These are phyloP conservation scores for Psilopogon haemacephalus DNA, from an alignment of 2,113 vertebrate genomes.

Conservation along the genomic window DNA sequence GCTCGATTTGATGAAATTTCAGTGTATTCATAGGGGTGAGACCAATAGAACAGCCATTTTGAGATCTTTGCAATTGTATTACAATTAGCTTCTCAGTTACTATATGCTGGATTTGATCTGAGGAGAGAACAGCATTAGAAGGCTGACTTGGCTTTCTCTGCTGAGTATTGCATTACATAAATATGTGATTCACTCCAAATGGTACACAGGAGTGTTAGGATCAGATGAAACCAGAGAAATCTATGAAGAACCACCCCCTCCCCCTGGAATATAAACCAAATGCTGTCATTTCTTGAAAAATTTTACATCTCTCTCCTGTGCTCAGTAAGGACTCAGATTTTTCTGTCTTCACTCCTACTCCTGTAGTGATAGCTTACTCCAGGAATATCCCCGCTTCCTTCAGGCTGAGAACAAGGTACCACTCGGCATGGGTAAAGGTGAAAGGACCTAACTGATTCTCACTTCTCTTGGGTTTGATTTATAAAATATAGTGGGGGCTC, in stretches of 20 bases:
- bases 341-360: constrained; percentile 37
- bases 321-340: constrained; percentile 38
- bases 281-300: constrained; percentile 41
- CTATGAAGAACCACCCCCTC: constrained; percentile 49
- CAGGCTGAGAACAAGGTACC: not conserved
- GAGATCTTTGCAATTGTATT: constrained; percentile 25
- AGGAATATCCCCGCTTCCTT: not conserved
- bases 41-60: constrained; percentile 43
- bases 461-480: constrained; percentile 48
- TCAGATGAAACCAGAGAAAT: constrained; percentile 31
- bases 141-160: constrained; percentile 54
- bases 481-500: not conserved
- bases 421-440: not conserved
- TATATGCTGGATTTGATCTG: constrained; percentile 41
- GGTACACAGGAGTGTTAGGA: constrained; percentile 32
- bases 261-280: constrained; percentile 21
- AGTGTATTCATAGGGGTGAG: not conserved
- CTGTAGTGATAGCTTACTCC: constrained; percentile 47
- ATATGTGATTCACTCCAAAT: constrained; percentile 61
- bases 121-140: constrained; percentile 51
- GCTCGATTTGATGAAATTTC: constrained; percentile 13
- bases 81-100: constrained; percentile 36
- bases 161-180: constrained; percentile 58
- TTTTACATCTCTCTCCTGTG: constrained; percentile 34
- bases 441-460: constrained; percentile 11